Percentiles rank a stretch among this genome's conserved stretches.
Conservation (phyloP, 2,797 vertebrate genomes). For the Petrocephalus sullivani region DNA sequence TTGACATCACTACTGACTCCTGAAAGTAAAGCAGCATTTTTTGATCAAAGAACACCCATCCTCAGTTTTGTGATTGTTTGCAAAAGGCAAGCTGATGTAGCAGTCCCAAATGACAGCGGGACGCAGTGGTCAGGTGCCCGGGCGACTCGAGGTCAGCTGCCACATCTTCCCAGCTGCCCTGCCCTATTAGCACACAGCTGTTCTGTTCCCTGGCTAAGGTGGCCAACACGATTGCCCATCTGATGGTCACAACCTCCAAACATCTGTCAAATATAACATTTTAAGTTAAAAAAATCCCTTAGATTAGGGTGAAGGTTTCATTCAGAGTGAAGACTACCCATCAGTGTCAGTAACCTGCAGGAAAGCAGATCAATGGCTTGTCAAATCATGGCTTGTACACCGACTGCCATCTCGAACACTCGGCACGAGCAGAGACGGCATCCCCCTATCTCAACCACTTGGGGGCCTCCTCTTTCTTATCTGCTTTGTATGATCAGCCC, state of each 20-base stretch:
- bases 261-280: constrained; percentile 18
- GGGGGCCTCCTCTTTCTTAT: not conserved
- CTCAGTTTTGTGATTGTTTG: not conserved
- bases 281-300: not conserved
- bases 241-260: not conserved
- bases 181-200: constrained; percentile 42
- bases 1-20: not conserved
- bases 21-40: not conserved
- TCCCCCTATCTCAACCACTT: not conserved
- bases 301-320: not conserved
- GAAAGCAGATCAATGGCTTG: not conserved
- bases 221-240: not conserved
- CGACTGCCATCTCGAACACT: not conserved
- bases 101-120: constrained; percentile 30
- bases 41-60: not conserved
- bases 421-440: not conserved
- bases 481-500: not conserved
- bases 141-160: constrained; percentile 44
- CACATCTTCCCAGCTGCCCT: constrained; percentile 30
- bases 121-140: constrained; percentile 32
- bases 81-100: constrained; percentile 20
- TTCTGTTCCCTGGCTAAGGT: constrained; percentile 19
- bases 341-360: not conserved
- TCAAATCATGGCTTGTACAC: not conserved
- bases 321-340: not conserved